Percentiles rank a stretch among this genome's conserved stretches.
phyloP scores from a whole-genome alignment of 2,113 vertebrate species.

The Fulmarus glacialis region DNA sequence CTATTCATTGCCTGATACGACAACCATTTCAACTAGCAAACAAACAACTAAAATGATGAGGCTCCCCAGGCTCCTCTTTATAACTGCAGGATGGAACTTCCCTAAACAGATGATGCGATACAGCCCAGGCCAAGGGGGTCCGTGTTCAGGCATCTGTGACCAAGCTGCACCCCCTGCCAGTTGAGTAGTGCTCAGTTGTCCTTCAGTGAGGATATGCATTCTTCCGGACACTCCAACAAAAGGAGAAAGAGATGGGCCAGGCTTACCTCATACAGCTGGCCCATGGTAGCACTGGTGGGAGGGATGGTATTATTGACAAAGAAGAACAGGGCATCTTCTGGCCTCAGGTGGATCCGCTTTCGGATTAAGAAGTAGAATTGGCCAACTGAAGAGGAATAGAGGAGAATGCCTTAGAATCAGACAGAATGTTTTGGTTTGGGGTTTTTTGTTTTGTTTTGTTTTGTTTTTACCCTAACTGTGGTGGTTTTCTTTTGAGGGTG shows the following conservation, averaged over 20 bases:
- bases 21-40: neutral
- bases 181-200: neutral
- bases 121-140: neutral
- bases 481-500: neutral
- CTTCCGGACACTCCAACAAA: neutral
- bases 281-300: constrained; percentile 94
- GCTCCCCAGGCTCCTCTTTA: neutral
- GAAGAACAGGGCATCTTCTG: constrained; percentile 97
- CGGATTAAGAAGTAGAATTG: constrained; percentile 97
- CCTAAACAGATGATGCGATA: neutral
- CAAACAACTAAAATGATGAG: neutral
- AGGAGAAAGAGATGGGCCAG: neutral
- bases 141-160: neutral
- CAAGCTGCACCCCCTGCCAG: neutral
- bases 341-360: constrained; percentile 93
- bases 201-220: neutral
- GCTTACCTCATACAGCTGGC: constrained; percentile 94
- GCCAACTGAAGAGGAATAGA: constrained; percentile 81
- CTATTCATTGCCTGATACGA: neutral
- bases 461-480: neutral
- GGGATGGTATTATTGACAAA: constrained; percentile 97
- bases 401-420: neutral
- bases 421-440: neutral
- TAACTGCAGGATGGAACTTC: neutral
- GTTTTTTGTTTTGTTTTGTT: neutral